Conservation (phyloP, 2,888 invertebrate species). For the Strigamia crassipes region DNA sequence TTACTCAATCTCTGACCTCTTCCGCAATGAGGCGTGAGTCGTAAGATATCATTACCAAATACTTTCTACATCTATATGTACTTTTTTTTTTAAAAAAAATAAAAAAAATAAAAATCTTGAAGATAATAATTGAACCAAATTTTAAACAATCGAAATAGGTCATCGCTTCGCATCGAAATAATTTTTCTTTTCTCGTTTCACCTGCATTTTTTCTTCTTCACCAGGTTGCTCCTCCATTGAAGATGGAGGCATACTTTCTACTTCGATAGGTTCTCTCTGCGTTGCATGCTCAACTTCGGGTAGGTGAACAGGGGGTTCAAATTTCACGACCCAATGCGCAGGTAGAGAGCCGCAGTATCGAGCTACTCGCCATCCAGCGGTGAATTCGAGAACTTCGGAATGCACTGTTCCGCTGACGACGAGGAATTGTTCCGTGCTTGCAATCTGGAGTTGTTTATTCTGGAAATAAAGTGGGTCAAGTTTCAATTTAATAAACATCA, state of each 20-base stretch:
- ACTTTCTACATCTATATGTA: background rate
- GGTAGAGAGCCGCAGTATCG: constrained; percentile 1
- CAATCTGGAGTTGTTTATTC: constrained; percentile 27
- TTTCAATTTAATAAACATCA: background rate
- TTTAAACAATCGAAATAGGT: too few species aligned
- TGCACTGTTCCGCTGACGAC: constrained; percentile 27
- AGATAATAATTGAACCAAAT: too few species aligned
- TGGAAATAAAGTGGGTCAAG: background rate
- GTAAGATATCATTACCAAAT: background rate
- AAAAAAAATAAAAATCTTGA: too few species aligned
- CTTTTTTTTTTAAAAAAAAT: too few species aligned
- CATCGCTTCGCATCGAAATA: background rate
- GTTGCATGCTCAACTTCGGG: background rate
- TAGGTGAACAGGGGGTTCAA: background rate
- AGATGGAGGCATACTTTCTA: background rate
- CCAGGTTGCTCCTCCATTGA: background rate
- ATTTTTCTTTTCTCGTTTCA: background rate
- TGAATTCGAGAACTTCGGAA: constrained; percentile 37
- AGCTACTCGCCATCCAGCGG: constrained; percentile 34
- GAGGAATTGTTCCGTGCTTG: constrained; percentile 37
- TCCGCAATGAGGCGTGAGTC: background rate
- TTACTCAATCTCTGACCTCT: background rate
- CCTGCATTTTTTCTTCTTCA: constrained; percentile 46
- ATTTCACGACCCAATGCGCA: constrained; percentile 41
- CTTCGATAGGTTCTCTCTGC: background rate